phyloP scores from a whole-genome alignment of 1,140 invertebrate species.

The Probaryconus sp. region DNA sequence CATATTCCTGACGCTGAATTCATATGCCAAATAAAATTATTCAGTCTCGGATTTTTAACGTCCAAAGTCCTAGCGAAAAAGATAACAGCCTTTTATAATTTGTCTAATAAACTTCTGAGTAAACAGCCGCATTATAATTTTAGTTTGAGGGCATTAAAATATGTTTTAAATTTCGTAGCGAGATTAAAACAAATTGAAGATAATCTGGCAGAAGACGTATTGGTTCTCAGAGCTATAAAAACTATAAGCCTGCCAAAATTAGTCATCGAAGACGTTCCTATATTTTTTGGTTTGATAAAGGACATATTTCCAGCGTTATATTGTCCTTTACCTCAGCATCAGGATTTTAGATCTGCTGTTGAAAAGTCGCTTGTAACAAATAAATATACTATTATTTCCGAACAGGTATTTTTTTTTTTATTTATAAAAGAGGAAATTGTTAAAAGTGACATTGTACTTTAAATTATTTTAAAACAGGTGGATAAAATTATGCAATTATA shows the following conservation, averaged over 20 bases:
- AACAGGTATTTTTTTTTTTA: conserved; percentile 88
- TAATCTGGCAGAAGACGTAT: conserved; percentile 88
- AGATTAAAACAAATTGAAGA: conserved; percentile 87
- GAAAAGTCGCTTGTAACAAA: conserved; percentile 82
- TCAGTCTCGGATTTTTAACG: conserved; percentile 92
- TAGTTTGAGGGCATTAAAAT: conserved; percentile 90
- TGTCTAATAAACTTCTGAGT: conserved; percentile 90
- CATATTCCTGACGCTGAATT: conserved; percentile 93
- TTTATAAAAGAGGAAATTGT: no score
- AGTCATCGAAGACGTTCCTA: conserved; percentile 91
- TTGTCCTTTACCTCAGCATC: conserved; percentile 89
- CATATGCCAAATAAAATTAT: conserved; percentile 93
- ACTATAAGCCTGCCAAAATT: conserved; percentile 96
- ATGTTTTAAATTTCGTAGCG: conserved; percentile 92
- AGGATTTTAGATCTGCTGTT: conserved; percentile 89
- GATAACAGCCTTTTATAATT: conserved; percentile 92
- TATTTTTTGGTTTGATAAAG: conserved; percentile 89
- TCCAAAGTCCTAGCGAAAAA: conserved; percentile 94
- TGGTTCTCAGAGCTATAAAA: conserved; percentile 90
- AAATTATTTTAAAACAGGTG: no score
- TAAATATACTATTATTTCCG: conserved; percentile 83
- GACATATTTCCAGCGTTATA: conserved; percentile 93
- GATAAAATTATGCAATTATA: conserved; percentile 94
- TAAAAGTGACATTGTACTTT: no score
- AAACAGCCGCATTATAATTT: conserved; percentile 96